Percentiles rank a stretch among this genome's conserved stretches.
Evolutionary conservation across 2,113 vertebrate species (phyloP).

Genomic region (Columba livia): DNA sequence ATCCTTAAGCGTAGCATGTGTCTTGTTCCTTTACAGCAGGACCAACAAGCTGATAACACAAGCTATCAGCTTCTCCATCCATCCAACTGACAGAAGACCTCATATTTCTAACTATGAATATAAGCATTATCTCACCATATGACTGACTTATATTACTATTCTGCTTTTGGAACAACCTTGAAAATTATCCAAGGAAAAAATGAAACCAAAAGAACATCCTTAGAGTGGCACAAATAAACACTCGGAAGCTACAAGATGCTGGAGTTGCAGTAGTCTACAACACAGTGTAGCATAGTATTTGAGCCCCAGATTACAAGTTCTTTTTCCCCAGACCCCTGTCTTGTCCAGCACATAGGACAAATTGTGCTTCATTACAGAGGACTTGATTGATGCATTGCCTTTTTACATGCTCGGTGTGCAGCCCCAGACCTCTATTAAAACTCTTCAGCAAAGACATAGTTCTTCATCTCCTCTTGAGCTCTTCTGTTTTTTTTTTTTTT

Average conservation of each 20-base stretch:
- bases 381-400: background rate
- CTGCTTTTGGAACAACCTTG: background rate
- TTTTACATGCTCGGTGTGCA: background rate
- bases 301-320: background rate
- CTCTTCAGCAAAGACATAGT: constrained; percentile 6
- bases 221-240: background rate
- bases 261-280: background rate
- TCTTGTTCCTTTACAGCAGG: background rate
- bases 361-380: background rate
- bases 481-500: background rate
- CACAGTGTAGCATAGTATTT: background rate
- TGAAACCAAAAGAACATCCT: background rate
- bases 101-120: background rate
- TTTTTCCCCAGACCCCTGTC: background rate
- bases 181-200: background rate
- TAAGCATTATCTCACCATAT: background rate
- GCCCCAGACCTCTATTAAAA: constrained; percentile 28
- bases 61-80: background rate
- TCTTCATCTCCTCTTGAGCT: constrained; percentile 13
- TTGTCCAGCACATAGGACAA: background rate
- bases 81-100: background rate
- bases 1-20: background rate
- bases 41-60: background rate
- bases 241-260: background rate
- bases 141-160: background rate